These are phyloP conservation scores for Hephaestus fuliginosus DNA, from an alignment of 2,797 vertebrate species.

Conservation along the genomic window DNA sequence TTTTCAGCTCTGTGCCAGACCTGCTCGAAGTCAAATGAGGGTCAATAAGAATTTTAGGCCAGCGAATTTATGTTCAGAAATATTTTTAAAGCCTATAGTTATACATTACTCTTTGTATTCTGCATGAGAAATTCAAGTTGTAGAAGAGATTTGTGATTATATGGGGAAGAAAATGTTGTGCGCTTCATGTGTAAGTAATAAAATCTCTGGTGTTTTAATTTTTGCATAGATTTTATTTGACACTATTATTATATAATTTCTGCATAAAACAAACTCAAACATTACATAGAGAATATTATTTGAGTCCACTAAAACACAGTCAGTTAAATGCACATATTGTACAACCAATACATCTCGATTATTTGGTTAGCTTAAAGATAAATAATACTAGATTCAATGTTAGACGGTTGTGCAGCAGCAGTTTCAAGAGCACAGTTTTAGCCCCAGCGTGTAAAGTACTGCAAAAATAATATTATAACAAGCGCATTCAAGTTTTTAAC, in stretches of 20 bases:
- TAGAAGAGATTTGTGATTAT: neutral
- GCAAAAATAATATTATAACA: no score
- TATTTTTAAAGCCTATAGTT: neutral
- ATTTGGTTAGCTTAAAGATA: conserved; percentile 4
- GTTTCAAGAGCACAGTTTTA: no score
- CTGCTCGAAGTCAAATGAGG: neutral
- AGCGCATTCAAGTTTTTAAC: no score
- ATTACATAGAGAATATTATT: no score
- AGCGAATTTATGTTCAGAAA: neutral
- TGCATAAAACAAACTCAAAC: no score
- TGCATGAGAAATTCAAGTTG: neutral
- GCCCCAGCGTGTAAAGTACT: no score
- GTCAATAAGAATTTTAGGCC: neutral
- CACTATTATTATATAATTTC: neutral
- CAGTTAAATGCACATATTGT: neutral
- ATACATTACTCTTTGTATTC: no score
- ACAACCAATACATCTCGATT: neutral
- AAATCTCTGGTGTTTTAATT: no score
- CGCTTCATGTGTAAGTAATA: no score
- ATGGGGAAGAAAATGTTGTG: no score
- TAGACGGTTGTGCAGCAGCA: conserved; percentile 1
- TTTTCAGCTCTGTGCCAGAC: conserved; percentile 7
- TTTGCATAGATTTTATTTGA: no score
- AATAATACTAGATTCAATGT: conserved; percentile 11
- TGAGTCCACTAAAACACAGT: no score